phyloP scores from a whole-genome alignment of 2,113 vertebrate species.

The Psilopsiagon aurifrons region DNA sequence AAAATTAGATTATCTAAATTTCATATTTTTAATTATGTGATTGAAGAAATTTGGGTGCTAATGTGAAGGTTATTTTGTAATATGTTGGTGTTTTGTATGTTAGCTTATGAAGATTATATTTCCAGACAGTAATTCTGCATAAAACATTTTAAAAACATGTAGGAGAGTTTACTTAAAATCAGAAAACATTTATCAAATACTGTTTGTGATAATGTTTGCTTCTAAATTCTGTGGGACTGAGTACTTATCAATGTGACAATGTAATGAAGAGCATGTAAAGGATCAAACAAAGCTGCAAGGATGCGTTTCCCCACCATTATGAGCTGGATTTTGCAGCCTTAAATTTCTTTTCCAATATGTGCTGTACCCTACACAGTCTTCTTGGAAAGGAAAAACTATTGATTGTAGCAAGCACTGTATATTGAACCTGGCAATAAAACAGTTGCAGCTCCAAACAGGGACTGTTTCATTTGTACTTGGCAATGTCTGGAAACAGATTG shows the following conservation, averaged over 20 bases:
- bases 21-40: not conserved
- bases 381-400: not conserved
- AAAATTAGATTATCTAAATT: not conserved
- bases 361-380: not conserved
- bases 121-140: not conserved
- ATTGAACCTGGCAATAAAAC: not conserved
- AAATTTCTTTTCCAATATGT: not conserved
- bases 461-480: not conserved
- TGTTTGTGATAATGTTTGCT: not conserved
- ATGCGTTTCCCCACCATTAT: not conserved
- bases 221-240: not conserved
- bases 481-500: not conserved
- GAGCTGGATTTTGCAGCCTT: not conserved
- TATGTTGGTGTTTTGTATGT: not conserved
- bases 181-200: not conserved
- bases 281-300: not conserved
- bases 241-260: not conserved
- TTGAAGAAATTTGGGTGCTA: not conserved
- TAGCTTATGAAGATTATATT: not conserved
- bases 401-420: not conserved
- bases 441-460: not conserved
- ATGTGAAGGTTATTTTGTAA: not conserved
- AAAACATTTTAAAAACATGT: not conserved
- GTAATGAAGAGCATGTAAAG: not conserved
- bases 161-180: not conserved